Conservation (phyloP, 2,888 invertebrate species). For the Rhingia campestris region DNA sequence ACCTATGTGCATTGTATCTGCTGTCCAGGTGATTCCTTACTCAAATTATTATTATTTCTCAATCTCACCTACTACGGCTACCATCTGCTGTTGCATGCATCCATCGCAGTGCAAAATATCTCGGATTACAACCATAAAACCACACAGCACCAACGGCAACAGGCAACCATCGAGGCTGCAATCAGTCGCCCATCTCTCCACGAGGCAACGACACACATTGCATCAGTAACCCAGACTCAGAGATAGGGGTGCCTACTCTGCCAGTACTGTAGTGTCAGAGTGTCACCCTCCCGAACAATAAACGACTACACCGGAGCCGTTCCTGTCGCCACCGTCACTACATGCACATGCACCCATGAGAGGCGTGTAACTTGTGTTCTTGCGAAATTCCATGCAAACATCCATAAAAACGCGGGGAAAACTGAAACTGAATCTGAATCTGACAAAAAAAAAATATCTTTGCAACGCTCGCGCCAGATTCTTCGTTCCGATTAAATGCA, state of each 20-base stretch:
- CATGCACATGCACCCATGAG: constrained; percentile 35
- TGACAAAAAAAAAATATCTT: constrained; percentile 21
- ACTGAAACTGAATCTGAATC: constrained; percentile 15
- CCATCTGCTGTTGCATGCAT: constrained; percentile 46
- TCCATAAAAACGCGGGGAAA: constrained; percentile 57
- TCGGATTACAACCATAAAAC: constrained; percentile 66
- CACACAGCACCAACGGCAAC: constrained; percentile 16
- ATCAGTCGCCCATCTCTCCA: constrained; percentile 19
- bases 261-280: constrained; percentile 17
- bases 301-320: constrained; percentile 42
- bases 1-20: not conserved
- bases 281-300: constrained; percentile 50
- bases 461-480: constrained; percentile 61
- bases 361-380: constrained; percentile 66
- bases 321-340: constrained; percentile 36
- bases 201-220: constrained; percentile 28
- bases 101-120: constrained; percentile 34
- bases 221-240: constrained; percentile 4
- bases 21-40: constrained; percentile 57
- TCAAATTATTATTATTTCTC: constrained; percentile 45
- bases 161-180: constrained; percentile 18
- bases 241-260: constrained; percentile 57
- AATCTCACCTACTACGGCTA: constrained; percentile 36
- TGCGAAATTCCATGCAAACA: constrained; percentile 73
- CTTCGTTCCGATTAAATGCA: constrained; percentile 68